Evolutionary conservation across 2,888 invertebrate species (phyloP), one percentile per base, ranked within the genome.

Genomic region (Volucella inanis): DNA sequence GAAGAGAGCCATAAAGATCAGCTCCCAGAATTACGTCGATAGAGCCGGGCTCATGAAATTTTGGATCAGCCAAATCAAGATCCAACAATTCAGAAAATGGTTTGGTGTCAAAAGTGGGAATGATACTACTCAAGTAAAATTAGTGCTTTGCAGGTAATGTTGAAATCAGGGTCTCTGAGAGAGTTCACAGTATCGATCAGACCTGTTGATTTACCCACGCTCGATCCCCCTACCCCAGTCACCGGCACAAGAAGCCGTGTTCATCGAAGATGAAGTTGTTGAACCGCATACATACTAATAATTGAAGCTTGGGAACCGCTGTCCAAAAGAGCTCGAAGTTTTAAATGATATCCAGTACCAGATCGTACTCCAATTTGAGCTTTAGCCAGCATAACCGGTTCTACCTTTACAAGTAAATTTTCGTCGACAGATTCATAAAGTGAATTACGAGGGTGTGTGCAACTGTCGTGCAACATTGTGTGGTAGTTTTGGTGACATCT

Each of bases 231-330:
- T 41, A 83, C 57, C 6, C 80, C 80, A 62, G 68, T 76, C 15
- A 83, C 70, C 10, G 77, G 65, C 3, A 74, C 61, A 50, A 52
- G 50, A 15, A 75, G 14, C 10, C 38, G 64, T n/a, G 49, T 74
- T 49, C 64, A 68, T 9, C 61, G 77, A 31, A 81, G 59, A 8
- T 47, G 61, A 10, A 81, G 52, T 45, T 84, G 65, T 70, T 84
- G 80, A 11, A 59, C 77, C 0, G 72, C 76, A 74, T 80, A 84
- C 77, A 80, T 80, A 55, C 78, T 84, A 31, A 87, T 81, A 45
- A 87, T 81, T 9, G 77, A 71, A 4, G 80, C 80, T 45, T 87
- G 87, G 2, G 72, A 84, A 8, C 75, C 72, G 43, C 43, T 76
- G 15, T 78, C 78, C 45, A 82, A 57, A 0, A 87, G 61, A 22